Evolutionary conservation across 2,113 vertebrate genomes (phyloP).

Genomic region (Chrysemys picta): DNA sequence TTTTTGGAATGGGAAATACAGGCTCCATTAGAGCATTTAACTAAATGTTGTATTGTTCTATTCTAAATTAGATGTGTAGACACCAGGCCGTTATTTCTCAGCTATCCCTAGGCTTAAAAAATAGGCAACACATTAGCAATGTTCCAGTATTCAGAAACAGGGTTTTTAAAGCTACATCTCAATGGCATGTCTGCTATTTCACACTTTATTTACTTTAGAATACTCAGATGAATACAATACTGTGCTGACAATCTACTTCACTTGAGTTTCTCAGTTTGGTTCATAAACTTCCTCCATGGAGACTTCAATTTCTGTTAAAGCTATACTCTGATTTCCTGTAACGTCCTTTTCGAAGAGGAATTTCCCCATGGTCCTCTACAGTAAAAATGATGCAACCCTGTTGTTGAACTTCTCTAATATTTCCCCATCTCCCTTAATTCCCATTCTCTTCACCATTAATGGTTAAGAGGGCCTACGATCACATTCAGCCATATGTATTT

Average conservation of each 20-base stretch:
- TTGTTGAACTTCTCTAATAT: background rate
- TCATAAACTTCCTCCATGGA: conserved; percentile 64
- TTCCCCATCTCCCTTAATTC: background rate
- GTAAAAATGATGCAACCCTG: background rate
- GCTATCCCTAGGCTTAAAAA: background rate
- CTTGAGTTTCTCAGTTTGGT: conserved; percentile 46
- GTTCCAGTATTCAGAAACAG: conserved; percentile 4
- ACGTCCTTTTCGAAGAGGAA: conserved; percentile 41
- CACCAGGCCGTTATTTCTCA: background rate
- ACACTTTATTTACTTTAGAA: conserved; percentile 72
- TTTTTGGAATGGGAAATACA: background rate
- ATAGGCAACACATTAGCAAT: background rate
- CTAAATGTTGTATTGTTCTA: background rate
- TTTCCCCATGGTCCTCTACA: background rate
- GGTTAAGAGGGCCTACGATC: background rate
- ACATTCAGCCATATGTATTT: background rate
- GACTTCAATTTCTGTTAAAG: conserved; percentile 55
- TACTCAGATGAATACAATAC: conserved; percentile 71
- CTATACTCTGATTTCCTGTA: conserved; percentile 39
- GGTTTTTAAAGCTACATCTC: background rate
- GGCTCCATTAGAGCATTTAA: background rate
- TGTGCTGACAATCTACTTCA: conserved; percentile 67
- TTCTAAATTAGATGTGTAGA: background rate
- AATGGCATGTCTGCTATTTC: conserved; percentile 53
- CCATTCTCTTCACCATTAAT: background rate